Evolutionary conservation across 2,113 vertebrate species (phyloP).

Genomic region (Phrynocephalus versicolor): DNA sequence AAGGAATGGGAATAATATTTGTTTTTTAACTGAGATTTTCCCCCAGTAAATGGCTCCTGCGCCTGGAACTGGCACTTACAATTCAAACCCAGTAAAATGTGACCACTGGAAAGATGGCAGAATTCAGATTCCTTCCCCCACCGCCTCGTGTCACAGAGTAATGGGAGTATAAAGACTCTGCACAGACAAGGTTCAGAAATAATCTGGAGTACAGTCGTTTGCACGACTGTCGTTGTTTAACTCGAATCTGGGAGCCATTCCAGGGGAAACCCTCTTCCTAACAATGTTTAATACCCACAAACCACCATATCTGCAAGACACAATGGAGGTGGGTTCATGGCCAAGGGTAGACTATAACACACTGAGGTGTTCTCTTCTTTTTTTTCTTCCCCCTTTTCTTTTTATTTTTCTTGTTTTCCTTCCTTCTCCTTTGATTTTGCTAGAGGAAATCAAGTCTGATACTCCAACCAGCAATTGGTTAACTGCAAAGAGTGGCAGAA

Average conservation of each 20-base stretch:
- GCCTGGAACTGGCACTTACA: constrained; percentile 27
- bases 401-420: constrained; percentile 58
- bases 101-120: constrained; percentile 50
- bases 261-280: constrained; percentile 9
- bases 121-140: constrained; percentile 50
- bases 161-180: constrained; percentile 26
- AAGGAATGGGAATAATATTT: constrained; percentile 30
- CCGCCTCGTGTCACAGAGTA: constrained; percentile 24
- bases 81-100: constrained; percentile 41
- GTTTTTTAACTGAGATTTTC: constrained; percentile 32
- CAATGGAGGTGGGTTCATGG: constrained; percentile 75
- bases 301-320: constrained; percentile 64
- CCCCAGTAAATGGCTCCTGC: constrained; percentile 39
- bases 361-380: constrained; percentile 69
- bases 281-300: constrained; percentile 62
- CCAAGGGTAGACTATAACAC: constrained; percentile 79
- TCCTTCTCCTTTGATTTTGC: constrained; percentile 80
- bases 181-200: background rate
- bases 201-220: background rate
- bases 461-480: constrained; percentile 96
- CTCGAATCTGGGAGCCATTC: constrained; percentile 39
- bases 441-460: constrained; percentile 92
- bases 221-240: constrained; percentile 38
- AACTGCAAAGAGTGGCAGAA: constrained; percentile 97
- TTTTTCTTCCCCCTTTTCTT: constrained; percentile 71